Percentiles rank a stretch among this genome's conserved stretches.
Conservation (phyloP, 2,113 vertebrate species). For the Chaetops frenatus region DNA sequence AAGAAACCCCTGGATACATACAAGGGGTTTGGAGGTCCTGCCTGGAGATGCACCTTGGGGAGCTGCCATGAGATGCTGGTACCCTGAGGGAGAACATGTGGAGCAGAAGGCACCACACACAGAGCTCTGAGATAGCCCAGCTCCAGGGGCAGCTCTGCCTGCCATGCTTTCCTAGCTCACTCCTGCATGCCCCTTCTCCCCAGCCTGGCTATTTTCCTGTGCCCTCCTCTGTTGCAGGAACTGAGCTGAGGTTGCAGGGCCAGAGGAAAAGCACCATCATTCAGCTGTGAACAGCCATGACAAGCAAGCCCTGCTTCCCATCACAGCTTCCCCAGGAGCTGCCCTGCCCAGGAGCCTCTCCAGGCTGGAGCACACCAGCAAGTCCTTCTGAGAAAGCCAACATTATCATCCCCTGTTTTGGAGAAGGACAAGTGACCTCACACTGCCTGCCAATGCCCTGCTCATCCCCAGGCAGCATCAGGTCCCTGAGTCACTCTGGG, state of each 20-base stretch:
- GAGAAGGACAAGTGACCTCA: background rate
- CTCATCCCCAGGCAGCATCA: background rate
- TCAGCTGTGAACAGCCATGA: background rate
- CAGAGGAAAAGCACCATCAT: background rate
- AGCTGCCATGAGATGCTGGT: background rate
- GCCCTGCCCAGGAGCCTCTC: rapidly evolving
- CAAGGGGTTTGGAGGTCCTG: background rate
- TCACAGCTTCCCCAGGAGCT: background rate
- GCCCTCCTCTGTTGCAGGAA: background rate
- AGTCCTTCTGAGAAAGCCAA: background rate
- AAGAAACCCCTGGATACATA: background rate
- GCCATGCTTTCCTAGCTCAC: background rate
- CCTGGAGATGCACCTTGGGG: background rate
- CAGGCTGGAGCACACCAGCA: background rate
- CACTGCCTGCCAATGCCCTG: rapidly evolving
- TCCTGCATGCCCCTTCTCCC: background rate
- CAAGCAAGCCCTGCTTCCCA: background rate
- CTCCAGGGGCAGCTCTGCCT: background rate
- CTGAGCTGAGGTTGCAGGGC: background rate
- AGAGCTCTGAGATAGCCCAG: background rate
- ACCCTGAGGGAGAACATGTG: rapidly evolving
- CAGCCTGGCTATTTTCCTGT: background rate
- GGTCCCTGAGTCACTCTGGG: background rate
- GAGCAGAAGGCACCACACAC: background rate
- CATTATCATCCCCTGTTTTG: background rate